These are phyloP conservation scores for Lithophane ornitopus DNA, from an alignment of 2,888 invertebrate genomes.

Conservation along the genomic window DNA sequence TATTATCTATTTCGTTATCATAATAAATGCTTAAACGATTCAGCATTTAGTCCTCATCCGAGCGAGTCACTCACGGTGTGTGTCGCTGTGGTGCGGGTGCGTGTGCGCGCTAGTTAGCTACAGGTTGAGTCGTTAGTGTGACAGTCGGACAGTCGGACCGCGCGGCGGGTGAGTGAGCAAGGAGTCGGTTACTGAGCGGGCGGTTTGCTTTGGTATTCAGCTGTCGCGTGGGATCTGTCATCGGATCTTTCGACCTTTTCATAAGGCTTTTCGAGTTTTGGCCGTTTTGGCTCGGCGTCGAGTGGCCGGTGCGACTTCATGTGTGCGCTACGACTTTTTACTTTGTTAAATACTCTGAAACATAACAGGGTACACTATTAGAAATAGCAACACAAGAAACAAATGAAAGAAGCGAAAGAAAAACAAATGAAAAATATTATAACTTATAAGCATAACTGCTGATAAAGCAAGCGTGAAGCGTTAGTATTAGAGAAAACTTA, in stretches of 20 bases:
- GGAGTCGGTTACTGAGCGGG: conserved; percentile 80
- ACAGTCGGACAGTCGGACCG: conserved; percentile 31
- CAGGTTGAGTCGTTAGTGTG: conserved; percentile 64
- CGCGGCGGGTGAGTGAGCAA: conserved; percentile 75
- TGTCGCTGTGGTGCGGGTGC: conserved; percentile 50
- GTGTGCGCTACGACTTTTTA: conserved; percentile 99
- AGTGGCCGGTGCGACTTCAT: conserved; percentile 99
- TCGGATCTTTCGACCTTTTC: conserved; percentile 90
- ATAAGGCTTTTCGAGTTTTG: conserved; percentile 91
- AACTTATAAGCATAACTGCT: conserved; percentile 73
- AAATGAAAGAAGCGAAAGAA: conserved; percentile 72
- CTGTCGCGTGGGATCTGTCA: conserved; percentile 85
- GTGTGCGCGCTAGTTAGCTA: conserved; percentile 53
- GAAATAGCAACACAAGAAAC: conserved; percentile 82
- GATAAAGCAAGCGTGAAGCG: conserved; percentile 82
- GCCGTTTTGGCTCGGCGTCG: conserved; percentile 94
- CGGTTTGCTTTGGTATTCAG: conserved; percentile 85
- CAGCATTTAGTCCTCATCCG: conserved; percentile 79
- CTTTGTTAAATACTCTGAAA: conserved; percentile 98
- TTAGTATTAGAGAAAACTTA: conserved; percentile 80
- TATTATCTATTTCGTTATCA: conserved; percentile 78
- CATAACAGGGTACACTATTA: conserved; percentile 88
- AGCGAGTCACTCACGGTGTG: conserved; percentile 65
- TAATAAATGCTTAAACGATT: conserved; percentile 85
- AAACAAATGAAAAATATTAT: conserved; percentile 66